Conservation (phyloP, 2,113 vertebrate species). For the Ageneiosus marmoratus region DNA sequence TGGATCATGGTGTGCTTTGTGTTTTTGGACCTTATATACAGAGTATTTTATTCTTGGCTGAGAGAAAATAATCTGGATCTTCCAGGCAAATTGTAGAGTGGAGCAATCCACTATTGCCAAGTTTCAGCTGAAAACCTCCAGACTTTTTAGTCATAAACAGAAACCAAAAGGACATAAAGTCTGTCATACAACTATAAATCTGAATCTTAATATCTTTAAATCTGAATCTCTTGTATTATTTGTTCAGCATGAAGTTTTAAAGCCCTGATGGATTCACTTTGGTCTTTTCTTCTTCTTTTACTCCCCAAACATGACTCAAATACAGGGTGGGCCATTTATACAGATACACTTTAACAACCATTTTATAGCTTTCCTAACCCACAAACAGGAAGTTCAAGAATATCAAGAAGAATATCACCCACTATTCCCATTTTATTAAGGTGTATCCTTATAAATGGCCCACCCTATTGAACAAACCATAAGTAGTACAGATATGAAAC, state of each 20-base stretch:
- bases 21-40: not conserved
- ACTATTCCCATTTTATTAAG: too few relatives aligned
- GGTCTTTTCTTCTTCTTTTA: not conserved
- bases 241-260: not conserved
- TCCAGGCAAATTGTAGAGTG: not conserved
- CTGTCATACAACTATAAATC: too few relatives aligned
- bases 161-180: too few relatives aligned
- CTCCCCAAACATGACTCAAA: not conserved
- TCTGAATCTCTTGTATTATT: too few relatives aligned
- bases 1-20: not conserved
- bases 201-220: too few relatives aligned
- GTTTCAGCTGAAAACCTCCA: not conserved
- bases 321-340: too few relatives aligned
- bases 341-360: too few relatives aligned
- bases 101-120: not conserved
- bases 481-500: not conserved
- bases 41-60: constrained; percentile 1
- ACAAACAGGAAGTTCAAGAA: too few relatives aligned
- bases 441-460: too few relatives aligned
- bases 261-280: not conserved
- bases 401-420: too few relatives aligned
- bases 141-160: not conserved
- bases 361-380: too few relatives aligned
- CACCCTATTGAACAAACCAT: not conserved
- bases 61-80: not conserved